These are phyloP conservation scores for Petrophora chlorosata DNA, from an alignment of 2,888 invertebrate genomes.

Conservation along the genomic window DNA sequence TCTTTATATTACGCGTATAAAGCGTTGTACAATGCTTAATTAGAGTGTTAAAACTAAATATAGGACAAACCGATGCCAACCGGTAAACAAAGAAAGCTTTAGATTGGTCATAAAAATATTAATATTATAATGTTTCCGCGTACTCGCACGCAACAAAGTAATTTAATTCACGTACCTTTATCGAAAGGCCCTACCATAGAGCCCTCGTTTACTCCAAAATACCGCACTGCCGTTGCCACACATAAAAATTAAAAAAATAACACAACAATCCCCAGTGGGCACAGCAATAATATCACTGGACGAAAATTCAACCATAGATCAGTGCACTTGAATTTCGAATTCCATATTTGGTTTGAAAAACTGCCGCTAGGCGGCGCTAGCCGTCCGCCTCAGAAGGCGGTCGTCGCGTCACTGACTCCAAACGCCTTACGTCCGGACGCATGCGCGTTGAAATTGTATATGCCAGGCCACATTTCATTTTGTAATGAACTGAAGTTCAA, in stretches of 20 bases:
- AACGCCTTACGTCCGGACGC: conserved; percentile 49
- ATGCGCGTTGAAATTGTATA: conserved; percentile 56
- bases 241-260: conserved; percentile 13
- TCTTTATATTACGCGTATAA: too few species aligned
- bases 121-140: conserved; percentile 42
- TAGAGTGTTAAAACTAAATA: too few species aligned
- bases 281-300: conserved; percentile 11
- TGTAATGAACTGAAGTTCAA: conserved; percentile 62
- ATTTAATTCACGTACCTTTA: conserved; percentile 71
- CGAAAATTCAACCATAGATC: conserved; percentile 28
- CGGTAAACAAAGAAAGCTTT: conserved; percentile 22
- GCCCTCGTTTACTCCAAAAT: conserved; percentile 2
- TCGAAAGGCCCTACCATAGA: conserved; percentile 36
- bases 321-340: conserved; percentile 58
- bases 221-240: conserved; percentile 26
- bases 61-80: conserved; percentile 1
- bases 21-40: too few species aligned
- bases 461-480: conserved; percentile 64
- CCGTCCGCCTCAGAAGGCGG: conserved; percentile 56
- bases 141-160: conserved; percentile 65
- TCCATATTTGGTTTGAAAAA: conserved; percentile 51
- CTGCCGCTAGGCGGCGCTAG: conserved; percentile 46
- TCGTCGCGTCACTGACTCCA: conserved; percentile 59
- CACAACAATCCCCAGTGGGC: conserved; percentile 4
- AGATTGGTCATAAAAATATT: conserved; percentile 43